These are phyloP conservation scores for Pyrocoelia pectoralis DNA, from an alignment of 2,888 invertebrate genomes.

Conservation along the genomic window DNA sequence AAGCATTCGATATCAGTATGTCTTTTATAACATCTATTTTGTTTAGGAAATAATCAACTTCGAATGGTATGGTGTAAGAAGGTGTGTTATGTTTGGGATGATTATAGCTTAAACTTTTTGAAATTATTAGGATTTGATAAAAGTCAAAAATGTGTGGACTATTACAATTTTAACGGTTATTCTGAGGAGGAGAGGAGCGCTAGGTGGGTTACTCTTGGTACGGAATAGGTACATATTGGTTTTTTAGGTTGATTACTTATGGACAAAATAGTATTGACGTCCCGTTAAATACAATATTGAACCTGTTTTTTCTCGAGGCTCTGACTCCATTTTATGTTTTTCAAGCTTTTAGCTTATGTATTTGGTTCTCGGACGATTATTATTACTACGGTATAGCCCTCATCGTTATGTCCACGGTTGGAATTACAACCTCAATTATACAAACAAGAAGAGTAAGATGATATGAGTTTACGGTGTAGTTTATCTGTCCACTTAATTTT, in stretches of 20 bases:
- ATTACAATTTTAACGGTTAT: no score
- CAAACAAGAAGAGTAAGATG: constrained; percentile 80
- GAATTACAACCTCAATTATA: constrained; percentile 82
- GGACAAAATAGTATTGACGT: constrained; percentile 86
- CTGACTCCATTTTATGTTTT: constrained; percentile 96
- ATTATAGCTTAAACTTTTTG: constrained; percentile 69
- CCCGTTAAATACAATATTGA: constrained; percentile 75
- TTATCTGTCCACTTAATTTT: constrained; percentile 33
- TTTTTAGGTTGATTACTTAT: constrained; percentile 77
- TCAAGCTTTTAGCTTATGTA: constrained; percentile 87
- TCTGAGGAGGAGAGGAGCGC: no score
- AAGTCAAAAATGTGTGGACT: constrained; percentile 67
- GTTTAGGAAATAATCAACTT: constrained; percentile 56
- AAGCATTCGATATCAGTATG: no score
- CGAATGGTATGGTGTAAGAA: constrained; percentile 84
- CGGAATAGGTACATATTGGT: no score
- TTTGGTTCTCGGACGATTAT: constrained; percentile 92
- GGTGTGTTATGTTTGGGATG: constrained; percentile 84
- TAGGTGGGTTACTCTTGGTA: no score
- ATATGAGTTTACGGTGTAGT: not conserved
- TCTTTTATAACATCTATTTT: no score
- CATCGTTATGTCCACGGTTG: constrained; percentile 82
- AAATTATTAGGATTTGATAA: constrained; percentile 77
- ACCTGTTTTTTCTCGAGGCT: constrained; percentile 80
- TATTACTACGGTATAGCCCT: constrained; percentile 90